Evolutionary conservation across 2,888 invertebrate genomes (phyloP).

Genomic region (Diaprepes abbreviatus): DNA sequence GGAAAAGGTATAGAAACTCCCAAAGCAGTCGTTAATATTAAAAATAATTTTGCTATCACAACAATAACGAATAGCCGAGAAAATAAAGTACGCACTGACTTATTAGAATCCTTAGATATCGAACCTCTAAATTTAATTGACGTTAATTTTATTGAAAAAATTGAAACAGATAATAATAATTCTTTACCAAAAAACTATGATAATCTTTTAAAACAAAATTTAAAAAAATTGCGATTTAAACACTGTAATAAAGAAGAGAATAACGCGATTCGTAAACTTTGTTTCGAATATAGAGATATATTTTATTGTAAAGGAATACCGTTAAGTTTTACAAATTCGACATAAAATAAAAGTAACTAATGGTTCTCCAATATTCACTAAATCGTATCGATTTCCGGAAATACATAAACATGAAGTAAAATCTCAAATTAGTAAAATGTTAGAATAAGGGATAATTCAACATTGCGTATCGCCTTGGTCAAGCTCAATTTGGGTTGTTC

Average conservation of each 20-base stretch:
- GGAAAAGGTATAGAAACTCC: background rate
- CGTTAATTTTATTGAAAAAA: constrained; percentile 7
- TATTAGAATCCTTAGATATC: background rate
- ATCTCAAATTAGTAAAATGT: too few species aligned
- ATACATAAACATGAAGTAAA: too few species aligned
- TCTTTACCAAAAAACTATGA: too few species aligned
- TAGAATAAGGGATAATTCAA: too few species aligned
- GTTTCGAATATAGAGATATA: background rate
- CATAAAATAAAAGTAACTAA: background rate
- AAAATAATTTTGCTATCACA: background rate
- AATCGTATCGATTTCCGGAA: background rate
- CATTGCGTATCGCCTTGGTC: constrained; percentile 1
- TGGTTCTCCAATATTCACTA: background rate
- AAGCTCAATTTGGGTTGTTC: background rate
- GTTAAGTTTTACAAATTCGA: background rate
- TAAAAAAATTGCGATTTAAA: background rate
- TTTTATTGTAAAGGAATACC: background rate
- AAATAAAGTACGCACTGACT: background rate
- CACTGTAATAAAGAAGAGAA: constrained; percentile 10
- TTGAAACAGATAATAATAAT: too few species aligned
- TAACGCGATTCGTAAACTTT: background rate
- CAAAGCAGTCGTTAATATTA: background rate
- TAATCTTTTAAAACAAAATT: background rate
- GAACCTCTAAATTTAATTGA: background rate
- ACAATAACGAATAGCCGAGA: background rate